These are phyloP conservation scores for Campoletis raptor DNA, from an alignment of 2,888 invertebrate genomes.

Conservation along the genomic window DNA sequence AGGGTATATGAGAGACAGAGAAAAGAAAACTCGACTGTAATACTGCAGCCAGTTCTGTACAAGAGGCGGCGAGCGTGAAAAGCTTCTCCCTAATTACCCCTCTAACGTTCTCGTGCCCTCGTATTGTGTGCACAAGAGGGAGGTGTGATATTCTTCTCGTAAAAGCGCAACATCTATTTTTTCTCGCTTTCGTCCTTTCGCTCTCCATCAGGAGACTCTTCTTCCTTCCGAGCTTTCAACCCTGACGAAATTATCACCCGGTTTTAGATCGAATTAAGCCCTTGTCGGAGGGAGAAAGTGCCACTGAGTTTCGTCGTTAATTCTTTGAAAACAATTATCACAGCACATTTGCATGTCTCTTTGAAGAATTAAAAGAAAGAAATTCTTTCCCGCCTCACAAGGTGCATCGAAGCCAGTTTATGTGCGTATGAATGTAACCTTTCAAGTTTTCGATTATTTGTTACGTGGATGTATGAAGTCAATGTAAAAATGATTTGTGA, in stretches of 20 bases:
- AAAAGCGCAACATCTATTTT: slow-evolving; percentile 13
- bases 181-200: slow-evolving; percentile 41
- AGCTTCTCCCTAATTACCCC: slow-evolving; percentile 65
- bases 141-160: slow-evolving; percentile 31
- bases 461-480: background rate
- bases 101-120: slow-evolving; percentile 5
- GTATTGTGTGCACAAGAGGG: slow-evolving; percentile 12
- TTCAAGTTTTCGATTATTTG: background rate
- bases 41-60: background rate
- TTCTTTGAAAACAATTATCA: slow-evolving; percentile 47
- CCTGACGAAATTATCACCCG: slow-evolving; percentile 70
- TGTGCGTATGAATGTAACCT: background rate
- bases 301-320: slow-evolving; percentile 29
- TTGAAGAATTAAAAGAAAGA: background rate
- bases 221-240: slow-evolving; percentile 54
- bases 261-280: slow-evolving; percentile 62
- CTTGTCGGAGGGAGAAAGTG: slow-evolving; percentile 37
- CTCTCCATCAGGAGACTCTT: slow-evolving; percentile 19
- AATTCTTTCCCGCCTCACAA: background rate
- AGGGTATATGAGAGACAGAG: slow-evolving; percentile 33
- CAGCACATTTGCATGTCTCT: background rate
- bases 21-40: slow-evolving; percentile 11
- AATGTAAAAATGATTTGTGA: slow-evolving; percentile 17
- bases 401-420: background rate
- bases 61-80: slow-evolving; percentile 24